A percentile compares a stretch with the other conserved stretches of the same genome.
Conservation (phyloP, 2,888 invertebrate genomes). For the Epirrita christyi region DNA sequence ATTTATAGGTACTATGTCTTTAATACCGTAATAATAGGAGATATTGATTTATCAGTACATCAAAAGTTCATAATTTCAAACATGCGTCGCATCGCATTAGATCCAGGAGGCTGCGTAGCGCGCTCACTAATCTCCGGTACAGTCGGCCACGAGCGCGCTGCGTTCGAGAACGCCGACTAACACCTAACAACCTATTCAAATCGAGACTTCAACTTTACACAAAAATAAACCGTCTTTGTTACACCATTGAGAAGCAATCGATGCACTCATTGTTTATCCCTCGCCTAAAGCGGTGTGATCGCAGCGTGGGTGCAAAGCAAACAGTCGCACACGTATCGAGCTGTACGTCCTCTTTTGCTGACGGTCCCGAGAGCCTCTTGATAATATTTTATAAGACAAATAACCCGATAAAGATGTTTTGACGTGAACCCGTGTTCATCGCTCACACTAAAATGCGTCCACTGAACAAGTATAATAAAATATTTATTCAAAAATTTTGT, state of each 20-base stretch:
- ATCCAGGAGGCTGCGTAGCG: conserved; percentile 66
- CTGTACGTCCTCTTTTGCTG: conserved; percentile 82
- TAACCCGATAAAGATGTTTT: conserved; percentile 85
- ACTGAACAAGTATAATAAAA: conserved; percentile 81
- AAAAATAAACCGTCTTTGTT: conserved; percentile 81
- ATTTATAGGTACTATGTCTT: conserved; percentile 2
- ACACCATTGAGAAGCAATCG: conserved; percentile 79
- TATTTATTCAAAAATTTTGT: conserved; percentile 80
- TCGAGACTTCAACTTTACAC: conserved; percentile 69
- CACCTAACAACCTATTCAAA: conserved; percentile 68
- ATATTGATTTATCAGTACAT: conserved; percentile 81
- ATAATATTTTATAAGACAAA: conserved; percentile 85
- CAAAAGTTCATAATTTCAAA: conserved; percentile 73
- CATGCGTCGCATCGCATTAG: conserved; percentile 71
- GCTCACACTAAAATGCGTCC: conserved; percentile 83
- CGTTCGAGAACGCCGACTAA: conserved; percentile 47
- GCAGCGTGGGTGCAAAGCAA: conserved; percentile 81
- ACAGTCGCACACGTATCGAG: conserved; percentile 78
- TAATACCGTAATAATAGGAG: conserved; percentile 59
- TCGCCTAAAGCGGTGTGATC: conserved; percentile 76
- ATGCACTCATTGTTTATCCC: conserved; percentile 81
- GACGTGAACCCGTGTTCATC: conserved; percentile 84
- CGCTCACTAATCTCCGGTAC: conserved; percentile 72
- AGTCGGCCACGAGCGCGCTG: conserved; percentile 58
- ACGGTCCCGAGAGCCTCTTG: conserved; percentile 82